phyloP scores from a whole-genome alignment of 2,113 vertebrate genomes.

The Alaudala cheleensis region DNA sequence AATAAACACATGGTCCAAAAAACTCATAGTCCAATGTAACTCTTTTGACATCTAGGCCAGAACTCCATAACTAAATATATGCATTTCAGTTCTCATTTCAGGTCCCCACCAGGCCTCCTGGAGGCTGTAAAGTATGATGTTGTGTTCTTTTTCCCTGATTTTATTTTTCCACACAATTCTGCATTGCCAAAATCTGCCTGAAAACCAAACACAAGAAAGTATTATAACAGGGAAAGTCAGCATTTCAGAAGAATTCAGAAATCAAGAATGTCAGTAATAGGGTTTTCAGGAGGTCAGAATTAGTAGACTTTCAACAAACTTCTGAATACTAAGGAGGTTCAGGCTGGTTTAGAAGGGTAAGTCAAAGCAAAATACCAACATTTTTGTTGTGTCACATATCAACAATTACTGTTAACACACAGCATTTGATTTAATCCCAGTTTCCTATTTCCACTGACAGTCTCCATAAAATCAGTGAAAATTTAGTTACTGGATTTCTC shows the following conservation, averaged over 20 bases:
- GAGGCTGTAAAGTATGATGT: neutral
- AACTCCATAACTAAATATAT: neutral
- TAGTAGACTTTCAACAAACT: neutral
- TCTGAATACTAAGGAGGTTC: neutral
- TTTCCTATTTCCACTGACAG: slow-evolving; percentile 11
- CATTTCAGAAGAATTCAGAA: neutral
- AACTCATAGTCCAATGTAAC: neutral
- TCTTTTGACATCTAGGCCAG: neutral
- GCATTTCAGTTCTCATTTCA: neutral
- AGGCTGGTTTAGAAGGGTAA: neutral
- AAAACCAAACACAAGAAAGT: neutral
- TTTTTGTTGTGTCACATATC: neutral
- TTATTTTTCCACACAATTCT: neutral
- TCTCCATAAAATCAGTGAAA: slow-evolving; percentile 21
- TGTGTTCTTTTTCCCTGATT: neutral
- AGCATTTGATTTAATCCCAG: neutral
- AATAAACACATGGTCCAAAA: neutral
- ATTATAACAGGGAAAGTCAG: neutral
- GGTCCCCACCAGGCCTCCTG: neutral
- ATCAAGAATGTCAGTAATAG: neutral
- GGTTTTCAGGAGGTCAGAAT: neutral
- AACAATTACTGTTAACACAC: neutral
- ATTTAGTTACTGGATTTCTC: slow-evolving; percentile 45
- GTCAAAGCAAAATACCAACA: neutral
- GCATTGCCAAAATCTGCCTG: neutral